Conservation (phyloP, 2,888 invertebrate genomes). For the Acrobasis repandana region DNA sequence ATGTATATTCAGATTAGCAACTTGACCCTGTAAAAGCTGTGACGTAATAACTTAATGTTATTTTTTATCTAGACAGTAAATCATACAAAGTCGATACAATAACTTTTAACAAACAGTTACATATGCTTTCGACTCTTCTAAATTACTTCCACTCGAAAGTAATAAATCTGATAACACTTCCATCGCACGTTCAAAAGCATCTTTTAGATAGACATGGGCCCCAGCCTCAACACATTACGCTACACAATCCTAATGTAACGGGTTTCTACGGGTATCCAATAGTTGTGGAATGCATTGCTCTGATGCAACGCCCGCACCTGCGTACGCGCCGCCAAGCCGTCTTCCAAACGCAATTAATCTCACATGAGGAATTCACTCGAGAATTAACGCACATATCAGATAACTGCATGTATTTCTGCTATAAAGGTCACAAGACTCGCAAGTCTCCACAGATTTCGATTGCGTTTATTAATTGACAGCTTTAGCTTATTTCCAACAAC, state of each 20-base stretch:
- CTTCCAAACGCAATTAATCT: conserved; percentile 65
- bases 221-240: conserved; percentile 11
- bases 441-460: not conserved
- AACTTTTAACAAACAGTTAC: not conserved
- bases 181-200: conserved; percentile 15
- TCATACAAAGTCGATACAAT: not conserved
- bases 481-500: not conserved
- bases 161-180: conserved; percentile 17
- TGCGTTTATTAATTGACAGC: conserved; percentile 14
- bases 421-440: conserved; percentile 3
- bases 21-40: too few species aligned
- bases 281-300: conserved; percentile 51
- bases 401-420: conserved; percentile 2
- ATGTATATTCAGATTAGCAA: not conserved
- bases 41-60: too few species aligned
- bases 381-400: conserved; percentile 39
- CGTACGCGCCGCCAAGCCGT: conserved; percentile 68
- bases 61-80: not conserved
- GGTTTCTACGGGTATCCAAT: conserved; percentile 19
- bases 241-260: conserved; percentile 15
- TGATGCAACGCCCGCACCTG: conserved; percentile 65
- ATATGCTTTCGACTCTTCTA: conserved; percentile 10
- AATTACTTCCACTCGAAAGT: conserved; percentile 11
- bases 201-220: conserved; percentile 8
- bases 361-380: conserved; percentile 57